A percentile compares a stretch with the other conserved stretches of the same genome.
phyloP scores from a whole-genome alignment of 2,113 vertebrate species.

The Microtus ochrogaster region DNA sequence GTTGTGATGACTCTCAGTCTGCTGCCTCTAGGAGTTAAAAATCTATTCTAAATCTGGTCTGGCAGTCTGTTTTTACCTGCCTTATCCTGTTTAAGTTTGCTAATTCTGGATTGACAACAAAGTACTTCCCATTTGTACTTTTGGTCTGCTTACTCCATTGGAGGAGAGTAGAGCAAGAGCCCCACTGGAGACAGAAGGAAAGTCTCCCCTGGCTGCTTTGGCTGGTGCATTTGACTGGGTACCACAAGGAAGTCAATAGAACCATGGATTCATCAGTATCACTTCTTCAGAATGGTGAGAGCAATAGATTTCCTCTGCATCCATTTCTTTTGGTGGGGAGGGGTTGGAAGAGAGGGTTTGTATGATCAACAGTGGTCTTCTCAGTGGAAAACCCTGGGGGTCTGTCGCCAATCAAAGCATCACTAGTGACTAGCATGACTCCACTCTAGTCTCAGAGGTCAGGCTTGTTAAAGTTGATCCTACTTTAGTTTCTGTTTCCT shows the following conservation, averaged over 20 bases:
- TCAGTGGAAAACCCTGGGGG: background rate
- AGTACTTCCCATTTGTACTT: background rate
- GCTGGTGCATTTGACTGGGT: background rate
- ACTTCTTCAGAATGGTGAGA: background rate
- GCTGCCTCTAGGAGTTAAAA: background rate
- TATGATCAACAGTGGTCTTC: background rate
- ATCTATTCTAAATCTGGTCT: background rate
- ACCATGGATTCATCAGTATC: background rate
- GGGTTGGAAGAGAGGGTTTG: too few species aligned
- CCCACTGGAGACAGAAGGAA: too few species aligned
- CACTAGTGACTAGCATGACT: background rate
- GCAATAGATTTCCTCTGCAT: background rate
- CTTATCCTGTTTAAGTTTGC: background rate
- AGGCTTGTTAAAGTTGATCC: background rate
- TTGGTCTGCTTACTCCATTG: background rate
- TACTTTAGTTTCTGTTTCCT: background rate
- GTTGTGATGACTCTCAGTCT: background rate
- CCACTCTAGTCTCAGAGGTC: background rate
- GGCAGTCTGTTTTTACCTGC: background rate
- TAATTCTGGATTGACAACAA: background rate
- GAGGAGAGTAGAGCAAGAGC: background rate
- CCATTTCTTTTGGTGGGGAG: background rate
- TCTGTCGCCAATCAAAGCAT: background rate
- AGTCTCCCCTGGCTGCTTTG: background rate
- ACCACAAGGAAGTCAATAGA: background rate